Conservation (phyloP, 1,140 invertebrate species). For the Cyclina sinensis region DNA sequence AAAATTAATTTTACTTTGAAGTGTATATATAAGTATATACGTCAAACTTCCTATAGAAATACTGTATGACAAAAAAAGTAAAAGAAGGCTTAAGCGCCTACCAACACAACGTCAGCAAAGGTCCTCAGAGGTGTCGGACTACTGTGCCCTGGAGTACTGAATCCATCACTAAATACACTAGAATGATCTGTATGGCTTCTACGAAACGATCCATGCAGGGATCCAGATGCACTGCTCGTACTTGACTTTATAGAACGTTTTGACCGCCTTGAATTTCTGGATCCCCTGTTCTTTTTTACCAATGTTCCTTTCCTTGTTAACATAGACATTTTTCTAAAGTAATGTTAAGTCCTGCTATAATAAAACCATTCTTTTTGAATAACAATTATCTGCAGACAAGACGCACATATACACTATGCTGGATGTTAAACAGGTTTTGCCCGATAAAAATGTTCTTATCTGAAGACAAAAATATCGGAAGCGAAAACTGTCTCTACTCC, state of each 20-base stretch:
- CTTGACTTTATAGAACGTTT: not conserved
- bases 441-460: too few relatives aligned
- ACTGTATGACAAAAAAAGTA: too few relatives aligned
- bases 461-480: too few relatives aligned
- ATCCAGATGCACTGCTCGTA: constrained; percentile 9
- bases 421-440: too few relatives aligned
- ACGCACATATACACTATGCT: not conserved
- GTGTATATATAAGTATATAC: too few relatives aligned
- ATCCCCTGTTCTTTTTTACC: constrained; percentile 36
- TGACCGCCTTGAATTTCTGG: constrained; percentile 12
- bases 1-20: too few relatives aligned
- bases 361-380: not conserved
- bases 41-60: too few relatives aligned
- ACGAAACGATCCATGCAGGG: not conserved
- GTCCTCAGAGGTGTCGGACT: not conserved
- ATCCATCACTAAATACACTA: not conserved
- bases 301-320: constrained; percentile 50
- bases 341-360: not conserved
- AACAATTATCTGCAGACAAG: not conserved
- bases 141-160: not conserved
- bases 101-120: constrained; percentile 36
- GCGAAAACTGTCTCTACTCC: too few relatives aligned
- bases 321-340: constrained; percentile 17
- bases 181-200: not conserved
- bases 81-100: too few relatives aligned